Evolutionary conservation across 2,113 vertebrate genomes (phyloP), one percentile per base, ranked within the genome.

Genomic region (Lagopus muta): DNA sequence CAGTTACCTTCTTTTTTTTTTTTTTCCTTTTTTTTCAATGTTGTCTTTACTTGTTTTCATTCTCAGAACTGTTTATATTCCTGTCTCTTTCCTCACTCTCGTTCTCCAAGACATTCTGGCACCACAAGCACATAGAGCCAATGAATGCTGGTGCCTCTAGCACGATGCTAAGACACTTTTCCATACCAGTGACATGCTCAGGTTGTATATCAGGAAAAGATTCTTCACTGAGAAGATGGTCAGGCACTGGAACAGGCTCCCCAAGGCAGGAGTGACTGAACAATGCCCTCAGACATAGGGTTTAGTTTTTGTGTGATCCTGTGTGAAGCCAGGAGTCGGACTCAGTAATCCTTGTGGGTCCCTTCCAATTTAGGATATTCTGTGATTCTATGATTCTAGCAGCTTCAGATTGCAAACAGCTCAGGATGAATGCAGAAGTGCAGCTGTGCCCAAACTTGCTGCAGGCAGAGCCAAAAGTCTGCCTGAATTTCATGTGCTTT

Each of bases 31-130:
- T 60, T 55, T 30, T 30, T 6, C 27, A 54, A 16, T 64, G 28
- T 42, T 66, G 36, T 70, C 66, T 87, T 92, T 73, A 47, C 67
- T 82, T 83, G 48, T 69, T 88, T 88, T 91, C 36, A 50, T 85
- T 54, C 34, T 22, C 22, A 74, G 80, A 88, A 64, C 36, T 7
- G 42, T 43, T 36, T 54, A 7, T 6, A 20, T 47, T 64, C 13
- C 19, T 72, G n/a, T 50, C 45, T 93, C 36, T 81, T 67, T 27
- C 25, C 11, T 8, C 2, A 43, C 4, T 64, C 3, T 82, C 84
- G 13, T 69, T 32, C 28, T 87, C 40, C 32, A 72, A 72, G 70
- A 10, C 0, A 13, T 6, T 34, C 58, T 52, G 58, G 60, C 61
- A 58, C 57, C n/a, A 34, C n/a, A 22, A 60, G n/a, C 20, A 60